Base-by-base conservation (phyloP, 1,140 invertebrate species). In the Calephelis virginiensis region DNA sequence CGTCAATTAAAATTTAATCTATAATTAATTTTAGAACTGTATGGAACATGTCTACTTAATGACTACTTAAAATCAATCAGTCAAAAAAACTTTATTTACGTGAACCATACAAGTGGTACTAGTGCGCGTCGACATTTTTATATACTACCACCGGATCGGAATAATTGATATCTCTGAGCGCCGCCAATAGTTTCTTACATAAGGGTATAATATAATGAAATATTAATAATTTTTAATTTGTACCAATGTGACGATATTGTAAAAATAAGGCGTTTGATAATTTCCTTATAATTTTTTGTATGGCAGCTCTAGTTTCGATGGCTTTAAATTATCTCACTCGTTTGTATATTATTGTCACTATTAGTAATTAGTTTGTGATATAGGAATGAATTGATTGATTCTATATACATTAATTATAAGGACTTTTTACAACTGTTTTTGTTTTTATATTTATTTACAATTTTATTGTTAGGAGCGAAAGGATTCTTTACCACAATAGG, bases 321-420 rank as follows among this genome's bases (percentile, higher is more conserved):
- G 67, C 67, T 68, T 68, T 68, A 68, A 68, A 64, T 68, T 45
- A 65, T 37, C 28, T 59, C 43, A 59, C 11, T 63, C 60, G 56
- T 68, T 11, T 64, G 60, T 68, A 60, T 68, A 68, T 68, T 68
- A 56, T 59, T 68, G 59, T 56, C 63, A 63, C 43, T 68, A 64
- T 56, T 61, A 56, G 59, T 69, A 64, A 64, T 61, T 63, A 64
- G 50, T 49, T 67, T 62, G 56, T 59, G 56, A 59, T 59, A 59
- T 59, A 59, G 56, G 56, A 38, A 59, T 59, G 56, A 59, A 59
- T 59, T 59, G 28, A 59, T 59, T 59, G 56, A 59, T 59, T 59
- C 56, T 59, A 59, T 59, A 59, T 59, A 59, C 37, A 37, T n/a
- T 37, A 8, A 59, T 38, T 38, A 37, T 59, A 59, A 59, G 56